phyloP scores from a whole-genome alignment of 2,888 invertebrate species.

The Parelbella ahira region DNA sequence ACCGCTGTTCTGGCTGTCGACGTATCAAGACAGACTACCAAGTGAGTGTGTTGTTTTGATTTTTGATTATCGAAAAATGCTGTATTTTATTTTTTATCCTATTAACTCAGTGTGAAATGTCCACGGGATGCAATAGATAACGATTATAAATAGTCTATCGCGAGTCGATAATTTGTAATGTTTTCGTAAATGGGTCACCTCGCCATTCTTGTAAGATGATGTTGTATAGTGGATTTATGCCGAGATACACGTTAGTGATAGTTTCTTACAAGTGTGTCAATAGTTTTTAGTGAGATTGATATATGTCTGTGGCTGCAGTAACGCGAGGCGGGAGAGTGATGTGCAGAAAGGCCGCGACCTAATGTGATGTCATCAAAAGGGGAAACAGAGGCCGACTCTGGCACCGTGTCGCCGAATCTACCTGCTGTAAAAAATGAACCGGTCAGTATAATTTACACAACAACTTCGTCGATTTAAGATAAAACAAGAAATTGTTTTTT shows the following conservation, averaged over 20 bases:
- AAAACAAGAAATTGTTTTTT: too few species aligned
- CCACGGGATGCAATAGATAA: constrained; percentile 48
- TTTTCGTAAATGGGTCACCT: constrained; percentile 80
- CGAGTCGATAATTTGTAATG: constrained; percentile 74
- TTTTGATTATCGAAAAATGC: constrained; percentile 36
- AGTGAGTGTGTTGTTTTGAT: constrained; percentile 63
- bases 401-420: constrained; percentile 75
- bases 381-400: constrained; percentile 80
- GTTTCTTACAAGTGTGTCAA: constrained; percentile 23
- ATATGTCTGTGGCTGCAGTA: constrained; percentile 52
- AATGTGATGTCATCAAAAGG: constrained; percentile 81
- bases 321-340: constrained; percentile 75
- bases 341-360: constrained; percentile 66
- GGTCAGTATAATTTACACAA: constrained; percentile 54
- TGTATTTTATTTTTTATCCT: constrained; percentile 29
- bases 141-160: constrained; percentile 58
- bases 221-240: constrained; percentile 53
- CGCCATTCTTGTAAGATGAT: constrained; percentile 62
- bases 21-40: constrained; percentile 66
- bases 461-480: too few species aligned
- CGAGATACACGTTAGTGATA: background rate
- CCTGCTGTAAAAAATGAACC: constrained; percentile 72
- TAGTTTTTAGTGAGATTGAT: constrained; percentile 26
- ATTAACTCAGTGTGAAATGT: constrained; percentile 36
- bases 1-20: constrained; percentile 81